Base-by-base conservation (phyloP, 2,888 invertebrate genomes). In the Sphecodes monilicornis region DNA sequence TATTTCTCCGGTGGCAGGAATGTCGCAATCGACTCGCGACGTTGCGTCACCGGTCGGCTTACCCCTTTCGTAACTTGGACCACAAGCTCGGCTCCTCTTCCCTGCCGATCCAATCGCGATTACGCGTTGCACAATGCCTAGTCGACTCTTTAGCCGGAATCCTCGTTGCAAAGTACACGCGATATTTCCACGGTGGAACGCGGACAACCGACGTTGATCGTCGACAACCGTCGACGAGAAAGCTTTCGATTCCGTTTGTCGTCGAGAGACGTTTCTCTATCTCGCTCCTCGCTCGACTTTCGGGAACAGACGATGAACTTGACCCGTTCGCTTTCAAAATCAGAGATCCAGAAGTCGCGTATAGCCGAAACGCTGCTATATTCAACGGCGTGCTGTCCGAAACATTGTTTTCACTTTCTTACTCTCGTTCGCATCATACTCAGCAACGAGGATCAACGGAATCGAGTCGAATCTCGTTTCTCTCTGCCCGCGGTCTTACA, bases 11-110 rank as follows among this genome's bases (percentile, higher is more conserved):
- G 32, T 64, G 32, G 68, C 57, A 46, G 57, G 74, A 82, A 80
- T 82, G 77, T 86, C 72, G 86, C 86, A 86, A 86, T 80, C 86
- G 75, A 73, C 69, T 85, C 68, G 69, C 69, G 22, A 76, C 36
- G 68, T 87, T 87, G 69, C 81, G 41, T 74, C 83, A 87, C 68
- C 29, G 73, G 13, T 50, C 73, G 46, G 70, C 60, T 66, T 72
- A 57, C 46, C 79, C 76, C 83, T 87, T 87, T 87, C 87, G 86
- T 78, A 87, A 87, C 83, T 57, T 87, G 87, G 86, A 87, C 87
- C 87, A 83, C 80, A 80, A 66, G 72, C 66, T 29, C 29, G 60
- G 29, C 74, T 82, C 72, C 70, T 74, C 82, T 75, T 86, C 86
- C 74, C 84, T 76, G 57, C 54, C 71, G 79, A 86, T 82, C 69